A percentile compares a stretch with the other conserved stretches of the same genome.
Evolutionary conservation across 2,797 vertebrate genomes (phyloP).

Genomic region (Garrulus glandarius): DNA sequence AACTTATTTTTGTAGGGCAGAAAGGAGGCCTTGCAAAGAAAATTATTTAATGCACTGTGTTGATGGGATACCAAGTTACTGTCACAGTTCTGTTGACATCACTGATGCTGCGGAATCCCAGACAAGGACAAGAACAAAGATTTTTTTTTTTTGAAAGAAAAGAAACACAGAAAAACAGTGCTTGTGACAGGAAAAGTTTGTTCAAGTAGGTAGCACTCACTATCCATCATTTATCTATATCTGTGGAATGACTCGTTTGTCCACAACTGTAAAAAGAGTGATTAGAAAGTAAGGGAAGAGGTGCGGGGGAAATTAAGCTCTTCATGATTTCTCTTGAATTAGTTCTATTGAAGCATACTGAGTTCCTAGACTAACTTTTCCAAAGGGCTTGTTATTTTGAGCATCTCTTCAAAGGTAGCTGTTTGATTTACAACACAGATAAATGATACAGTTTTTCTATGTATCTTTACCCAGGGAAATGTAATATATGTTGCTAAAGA

Average conservation of each 20-base stretch:
- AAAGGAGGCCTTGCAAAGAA: not conserved
- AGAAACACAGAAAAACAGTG: not conserved
- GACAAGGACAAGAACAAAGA: not conserved
- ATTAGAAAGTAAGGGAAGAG: not conserved
- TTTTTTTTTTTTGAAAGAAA: fast-evolving
- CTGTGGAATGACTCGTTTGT: not conserved
- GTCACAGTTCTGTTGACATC: not conserved
- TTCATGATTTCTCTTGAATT: not conserved
- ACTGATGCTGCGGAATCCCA: not conserved
- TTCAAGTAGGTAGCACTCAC: not conserved
- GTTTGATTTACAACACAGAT: not conserved
- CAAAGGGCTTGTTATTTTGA: not conserved
- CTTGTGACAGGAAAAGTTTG: not conserved
- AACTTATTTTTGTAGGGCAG: not conserved
- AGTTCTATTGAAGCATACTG: not conserved
- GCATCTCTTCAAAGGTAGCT: not conserved
- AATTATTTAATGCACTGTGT: not conserved
- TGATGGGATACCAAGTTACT: not conserved
- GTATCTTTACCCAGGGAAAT: not conserved
- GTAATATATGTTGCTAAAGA: not conserved
- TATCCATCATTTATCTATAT: not conserved
- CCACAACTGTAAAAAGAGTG: not conserved
- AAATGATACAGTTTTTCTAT: not conserved
- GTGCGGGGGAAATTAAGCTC: not conserved
- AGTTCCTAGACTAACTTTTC: not conserved